Evolutionary conservation across 2,888 invertebrate genomes (phyloP), one percentile per base, ranked within the genome.

Genomic region (Timandra comae): DNA sequence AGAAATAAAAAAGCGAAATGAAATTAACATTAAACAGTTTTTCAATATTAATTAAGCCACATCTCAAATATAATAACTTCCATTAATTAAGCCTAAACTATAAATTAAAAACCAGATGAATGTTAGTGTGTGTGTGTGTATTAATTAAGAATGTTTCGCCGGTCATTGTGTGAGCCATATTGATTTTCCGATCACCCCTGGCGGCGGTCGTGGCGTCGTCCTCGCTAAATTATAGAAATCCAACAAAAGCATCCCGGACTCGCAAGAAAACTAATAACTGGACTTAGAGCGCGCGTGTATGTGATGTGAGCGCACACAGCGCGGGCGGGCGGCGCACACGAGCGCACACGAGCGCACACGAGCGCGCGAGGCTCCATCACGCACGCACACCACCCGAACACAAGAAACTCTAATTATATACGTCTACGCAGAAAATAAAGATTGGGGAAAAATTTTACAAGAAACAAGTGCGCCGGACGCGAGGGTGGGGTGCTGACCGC

Each of bases 371-470:
- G n/a, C n/a, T n/a, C n/a, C n/a, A n/a, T n/a, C n/a, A n/a, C 53
- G 42, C 59, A 50, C 56, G 46, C 58, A 41, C 39, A 37, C 47
- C 24, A 35, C 45, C 22, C 51, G 28, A 24, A 9, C 42, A 39
- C 58, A 46, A 36, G 43, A 41, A 61, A 60, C 58, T 78, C 84
- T 84, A 84, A 85, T 84, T 85, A 84, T 84, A 85, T 82, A 85
- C 78, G 80, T 76, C 76, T 73, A 81, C 84, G 70, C 65, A 77
- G 79, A 81, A 80, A 84, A 85, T 85, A 82, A 84, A 84, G 84
- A 85, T 85, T 80, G 81, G 82, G 82, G 84, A 84, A 85, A 82
- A 85, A 77, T 81, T 85, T 85, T 84, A 79, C 72, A 82, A 85
- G 84, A 84, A 81, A 85, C 84, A 84, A 84, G 80, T 73, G 73